Conservation (phyloP, 1,140 invertebrate genomes). For the Bombus consobrinus region DNA sequence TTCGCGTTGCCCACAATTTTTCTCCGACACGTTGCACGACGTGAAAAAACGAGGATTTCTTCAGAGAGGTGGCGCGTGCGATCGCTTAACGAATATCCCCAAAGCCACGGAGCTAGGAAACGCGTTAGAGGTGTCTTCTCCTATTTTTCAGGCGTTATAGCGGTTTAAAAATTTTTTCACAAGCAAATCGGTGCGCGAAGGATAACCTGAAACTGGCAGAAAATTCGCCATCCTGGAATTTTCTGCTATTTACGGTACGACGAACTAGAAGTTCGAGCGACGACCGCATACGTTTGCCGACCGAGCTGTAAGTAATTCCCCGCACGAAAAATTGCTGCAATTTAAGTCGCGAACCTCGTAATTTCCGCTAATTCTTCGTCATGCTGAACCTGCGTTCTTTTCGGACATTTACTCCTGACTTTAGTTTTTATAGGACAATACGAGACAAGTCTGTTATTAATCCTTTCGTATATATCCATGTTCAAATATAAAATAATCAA, state of each 20-base stretch:
- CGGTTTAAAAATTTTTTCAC: background rate
- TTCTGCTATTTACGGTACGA: slow-evolving; percentile 16
- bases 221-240: slow-evolving; percentile 14
- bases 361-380: slow-evolving; percentile 26
- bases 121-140: slow-evolving; percentile 26
- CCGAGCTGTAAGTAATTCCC: slow-evolving; percentile 17
- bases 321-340: slow-evolving; percentile 38
- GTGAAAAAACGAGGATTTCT: slow-evolving; percentile 27
- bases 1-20: background rate
- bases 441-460: background rate
- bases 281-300: background rate
- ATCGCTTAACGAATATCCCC: slow-evolving; percentile 61
- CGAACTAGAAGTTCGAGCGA: slow-evolving; percentile 25
- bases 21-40: background rate
- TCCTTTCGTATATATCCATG: background rate
- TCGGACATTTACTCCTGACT: too few species aligned
- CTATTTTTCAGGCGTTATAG: slow-evolving; percentile 11
- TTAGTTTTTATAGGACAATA: background rate
- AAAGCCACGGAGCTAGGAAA: slow-evolving; percentile 27
- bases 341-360: slow-evolving; percentile 10
- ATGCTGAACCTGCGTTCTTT: background rate
- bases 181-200: background rate
- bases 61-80: background rate
- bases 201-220: background rate
- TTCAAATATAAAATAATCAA: background rate